Percentiles rank a stretch among this genome's conserved stretches.
Conservation (phyloP, 2,797 vertebrate genomes). For the Phalloptychus januarius region DNA sequence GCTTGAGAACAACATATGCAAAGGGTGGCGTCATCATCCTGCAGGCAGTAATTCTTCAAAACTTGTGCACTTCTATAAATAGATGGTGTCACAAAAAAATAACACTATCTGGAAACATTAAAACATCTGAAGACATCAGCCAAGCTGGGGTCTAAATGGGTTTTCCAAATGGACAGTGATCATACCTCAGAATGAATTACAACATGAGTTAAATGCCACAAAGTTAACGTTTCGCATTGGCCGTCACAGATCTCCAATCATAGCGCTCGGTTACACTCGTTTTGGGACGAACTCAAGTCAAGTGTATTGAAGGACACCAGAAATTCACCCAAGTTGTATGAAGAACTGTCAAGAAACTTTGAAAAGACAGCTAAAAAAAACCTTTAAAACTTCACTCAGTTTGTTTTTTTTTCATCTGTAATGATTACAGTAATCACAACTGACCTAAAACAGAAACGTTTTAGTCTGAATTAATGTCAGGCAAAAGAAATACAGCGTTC, state of each 20-base stretch:
- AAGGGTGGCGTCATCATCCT: background rate
- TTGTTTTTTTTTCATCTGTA: background rate
- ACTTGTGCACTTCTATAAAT: background rate
- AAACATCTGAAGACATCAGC: background rate
- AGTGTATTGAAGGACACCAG: background rate
- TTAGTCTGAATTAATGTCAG: background rate
- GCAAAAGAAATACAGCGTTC: background rate
- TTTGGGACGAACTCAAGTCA: background rate
- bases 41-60: background rate
- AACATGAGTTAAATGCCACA: background rate
- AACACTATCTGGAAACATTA: background rate
- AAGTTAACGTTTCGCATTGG: background rate
- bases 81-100: background rate
- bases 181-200: background rate
- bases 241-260: background rate
- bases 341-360: background rate
- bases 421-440: background rate
- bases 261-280: background rate
- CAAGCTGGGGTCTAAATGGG: background rate
- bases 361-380: background rate
- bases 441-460: background rate
- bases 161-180: background rate
- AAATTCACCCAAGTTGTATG: background rate
- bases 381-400: background rate
- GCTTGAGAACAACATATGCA: background rate